A percentile compares a stretch with the other conserved stretches of the same genome.
Evolutionary conservation across 2,888 invertebrate genomes (phyloP).

Genomic region (Sylvicola cinctus): DNA sequence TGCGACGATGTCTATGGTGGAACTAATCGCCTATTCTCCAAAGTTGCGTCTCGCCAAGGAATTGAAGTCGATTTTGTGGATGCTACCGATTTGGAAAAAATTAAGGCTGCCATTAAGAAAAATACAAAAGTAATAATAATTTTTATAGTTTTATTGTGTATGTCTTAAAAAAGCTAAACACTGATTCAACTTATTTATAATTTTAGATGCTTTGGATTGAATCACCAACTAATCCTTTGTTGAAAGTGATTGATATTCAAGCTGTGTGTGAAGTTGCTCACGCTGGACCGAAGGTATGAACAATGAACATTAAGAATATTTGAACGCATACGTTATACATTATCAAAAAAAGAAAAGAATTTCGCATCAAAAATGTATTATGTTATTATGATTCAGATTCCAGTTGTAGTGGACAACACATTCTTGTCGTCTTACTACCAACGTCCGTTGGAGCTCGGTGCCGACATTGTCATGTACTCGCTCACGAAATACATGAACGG

Average conservation of each 20-base stretch:
- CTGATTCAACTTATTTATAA: constrained; percentile 7
- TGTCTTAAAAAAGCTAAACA: constrained; percentile 1
- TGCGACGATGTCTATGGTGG: constrained; percentile 94
- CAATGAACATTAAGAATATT: too few species aligned
- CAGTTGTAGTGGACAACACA: constrained; percentile 81
- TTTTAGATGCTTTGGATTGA: constrained; percentile 78
- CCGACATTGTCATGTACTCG: constrained; percentile 80
- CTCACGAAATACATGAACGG: constrained; percentile 97
- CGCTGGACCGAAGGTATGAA: constrained; percentile 13
- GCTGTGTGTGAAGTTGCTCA: constrained; percentile 42
- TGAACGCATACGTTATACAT: too few species aligned
- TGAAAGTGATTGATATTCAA: constrained; percentile 77
- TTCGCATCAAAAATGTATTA: too few species aligned
- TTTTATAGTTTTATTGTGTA: too few species aligned
- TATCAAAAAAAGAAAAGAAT: too few species aligned
- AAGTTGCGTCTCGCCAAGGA: constrained; percentile 41
- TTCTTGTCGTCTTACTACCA: constrained; percentile 83
- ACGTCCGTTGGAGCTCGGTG: constrained; percentile 75
- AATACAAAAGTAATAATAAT: constrained; percentile 57
- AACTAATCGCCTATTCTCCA: constrained; percentile 54
- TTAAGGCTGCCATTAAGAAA: constrained; percentile 47
- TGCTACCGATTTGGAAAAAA: constrained; percentile 39
- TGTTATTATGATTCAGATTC: constrained; percentile 24
- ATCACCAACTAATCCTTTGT: constrained; percentile 85
- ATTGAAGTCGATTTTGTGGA: constrained; percentile 62